A percentile compares a stretch with the other conserved stretches of the same genome.
Evolutionary conservation across 2,797 vertebrate species (phyloP).

Genomic region (Danio kyathit): DNA sequence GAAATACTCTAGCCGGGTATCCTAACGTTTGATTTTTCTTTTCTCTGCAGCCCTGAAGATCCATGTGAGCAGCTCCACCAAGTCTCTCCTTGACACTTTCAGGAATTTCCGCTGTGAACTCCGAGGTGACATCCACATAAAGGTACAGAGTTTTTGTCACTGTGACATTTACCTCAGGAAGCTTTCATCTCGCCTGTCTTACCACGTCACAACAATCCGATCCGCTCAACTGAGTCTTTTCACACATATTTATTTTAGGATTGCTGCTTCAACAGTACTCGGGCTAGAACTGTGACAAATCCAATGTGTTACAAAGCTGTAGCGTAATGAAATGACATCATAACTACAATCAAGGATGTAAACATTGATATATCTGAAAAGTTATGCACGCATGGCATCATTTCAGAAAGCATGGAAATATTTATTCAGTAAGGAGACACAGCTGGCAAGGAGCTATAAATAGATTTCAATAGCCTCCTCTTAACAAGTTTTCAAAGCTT

Average conservation of each 20-base stretch:
- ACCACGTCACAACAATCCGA: not conserved
- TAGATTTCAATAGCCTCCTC: conserved; percentile 20
- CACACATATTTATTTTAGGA: conserved; percentile 11
- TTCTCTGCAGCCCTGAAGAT: conserved; percentile 62
- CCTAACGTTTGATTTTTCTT: not conserved
- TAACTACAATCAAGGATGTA: conserved; percentile 20
- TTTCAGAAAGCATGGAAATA: conserved; percentile 24
- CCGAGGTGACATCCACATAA: conserved; percentile 64
- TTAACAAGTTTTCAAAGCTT: conserved; percentile 29
- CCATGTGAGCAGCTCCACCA: conserved; percentile 65
- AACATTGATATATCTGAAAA: conserved; percentile 22
- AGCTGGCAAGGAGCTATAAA: conserved; percentile 44
- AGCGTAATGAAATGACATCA: conserved; percentile 37
- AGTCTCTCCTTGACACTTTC: conserved; percentile 65
- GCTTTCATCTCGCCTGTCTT: not conserved
- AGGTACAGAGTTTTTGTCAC: conserved; percentile 53
- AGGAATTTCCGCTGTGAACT: conserved; percentile 61
- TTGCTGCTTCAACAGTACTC: not conserved
- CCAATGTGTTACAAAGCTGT: conserved; percentile 1
- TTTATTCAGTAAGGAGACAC: conserved; percentile 20
- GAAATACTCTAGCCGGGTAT: not conserved
- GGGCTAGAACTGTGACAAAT: not conserved
- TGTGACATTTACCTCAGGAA: conserved; percentile 3
- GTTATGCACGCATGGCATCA: conserved; percentile 4
- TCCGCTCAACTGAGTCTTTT: not conserved